Base-by-base conservation (phyloP, 2,888 invertebrate species). In the Epirrhoe tristata region DNA sequence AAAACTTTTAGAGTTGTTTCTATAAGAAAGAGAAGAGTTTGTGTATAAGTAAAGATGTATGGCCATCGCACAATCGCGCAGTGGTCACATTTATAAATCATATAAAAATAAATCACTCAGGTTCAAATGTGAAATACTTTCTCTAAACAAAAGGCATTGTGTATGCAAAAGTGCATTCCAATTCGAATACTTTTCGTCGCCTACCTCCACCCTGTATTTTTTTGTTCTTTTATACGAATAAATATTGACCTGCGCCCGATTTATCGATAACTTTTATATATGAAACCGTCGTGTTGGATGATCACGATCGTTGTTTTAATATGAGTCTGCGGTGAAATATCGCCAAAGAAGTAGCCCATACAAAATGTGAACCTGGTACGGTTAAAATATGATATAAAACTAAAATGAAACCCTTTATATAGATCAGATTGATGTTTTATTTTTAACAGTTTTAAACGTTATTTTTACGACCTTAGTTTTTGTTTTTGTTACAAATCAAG, bases 131-230 rank as follows among this genome's bases (percentile, higher is more conserved):
- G 93, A 93, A 93, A 93, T 92, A 92, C 91, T 93, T 90, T 91
- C 91, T 90, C 90, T 91, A 93, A 93, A 93, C 92, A 93, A 91
- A 91, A 91, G 80, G 89, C 87, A 91, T 93, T 91, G 93, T 92
- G 88, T 85, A 93, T 91, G 91, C 92, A 90, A 91, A 91, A 91
- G 89, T 86, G 90, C 91, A 93, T 93, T 91, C 92, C 89, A 72
- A 80, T 70, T 81, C 82, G 89, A 87, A 93, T 90, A 89, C 88
- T 91, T 91, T 91, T 92, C 91, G 90, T 90, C 93, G 93, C 93
- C 93, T 91, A 85, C 84, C 81, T 81, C 79, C 74, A 81, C 74
- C 73, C 72, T 68, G 75, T 74, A 43, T 5, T 7, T 48, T 48
- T 48, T 77, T 85, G 82, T 84, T 83, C 84, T 83, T 86, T 87